Percentiles rank a stretch among this genome's conserved stretches.
Conservation (phyloP, 2,888 invertebrate genomes). For the Leptopterna dolabrata region DNA sequence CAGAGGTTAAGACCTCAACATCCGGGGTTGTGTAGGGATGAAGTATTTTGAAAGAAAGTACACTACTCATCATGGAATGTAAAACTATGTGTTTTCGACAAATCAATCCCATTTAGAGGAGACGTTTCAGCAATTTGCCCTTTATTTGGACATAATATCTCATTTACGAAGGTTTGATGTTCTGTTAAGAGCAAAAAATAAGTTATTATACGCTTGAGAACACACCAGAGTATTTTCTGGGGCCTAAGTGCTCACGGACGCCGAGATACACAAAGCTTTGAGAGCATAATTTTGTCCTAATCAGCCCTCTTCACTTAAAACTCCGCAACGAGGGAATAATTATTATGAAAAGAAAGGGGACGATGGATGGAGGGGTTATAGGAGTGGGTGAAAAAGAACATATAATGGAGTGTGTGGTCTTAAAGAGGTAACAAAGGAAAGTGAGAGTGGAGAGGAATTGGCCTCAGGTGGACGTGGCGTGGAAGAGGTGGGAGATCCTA, state of each 20-base stretch:
- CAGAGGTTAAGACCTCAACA: too few species aligned
- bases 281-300: background rate
- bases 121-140: too few species aligned
- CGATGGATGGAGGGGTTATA: too few species aligned
- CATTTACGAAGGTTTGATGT: too few species aligned
- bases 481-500: background rate
- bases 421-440: background rate
- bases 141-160: too few species aligned
- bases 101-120: too few species aligned
- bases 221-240: background rate
- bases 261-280: background rate
- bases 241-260: background rate
- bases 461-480: slow-evolving; percentile 14
- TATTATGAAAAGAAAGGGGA: background rate
- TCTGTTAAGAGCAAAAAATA: background rate
- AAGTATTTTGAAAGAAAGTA: too few species aligned
- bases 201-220: background rate
- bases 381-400: background rate
- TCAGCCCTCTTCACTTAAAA: background rate
- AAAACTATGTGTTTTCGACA: too few species aligned
- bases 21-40: too few species aligned
- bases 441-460: slow-evolving; percentile 1
- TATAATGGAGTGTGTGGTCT: background rate
- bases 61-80: too few species aligned
- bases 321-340: slow-evolving; percentile 1